phyloP scores from a whole-genome alignment of 2,888 invertebrate genomes.

The Ophraella communa region DNA sequence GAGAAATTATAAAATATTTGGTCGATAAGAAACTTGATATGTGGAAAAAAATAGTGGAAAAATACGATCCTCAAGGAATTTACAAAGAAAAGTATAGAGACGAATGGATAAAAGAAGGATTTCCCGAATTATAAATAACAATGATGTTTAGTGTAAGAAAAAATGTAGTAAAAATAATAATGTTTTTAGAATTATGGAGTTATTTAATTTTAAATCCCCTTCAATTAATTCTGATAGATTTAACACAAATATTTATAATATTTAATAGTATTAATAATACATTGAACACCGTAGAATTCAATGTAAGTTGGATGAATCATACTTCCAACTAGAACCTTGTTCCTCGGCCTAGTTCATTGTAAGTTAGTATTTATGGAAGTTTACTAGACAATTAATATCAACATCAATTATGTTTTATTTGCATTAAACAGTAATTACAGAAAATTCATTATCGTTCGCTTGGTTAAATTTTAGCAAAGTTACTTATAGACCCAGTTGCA shows the following conservation, averaged over 20 bases:
- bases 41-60: conserved; percentile 69
- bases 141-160: not conserved
- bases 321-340: not conserved
- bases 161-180: too few relatives aligned
- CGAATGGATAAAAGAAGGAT: conserved; percentile 15
- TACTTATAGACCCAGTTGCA: too few relatives aligned
- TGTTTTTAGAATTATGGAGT: too few relatives aligned
- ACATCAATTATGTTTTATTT: too few relatives aligned
- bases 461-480: too few relatives aligned
- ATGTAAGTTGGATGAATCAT: not conserved
- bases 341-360: not conserved
- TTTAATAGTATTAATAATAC: not conserved
- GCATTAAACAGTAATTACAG: too few relatives aligned
- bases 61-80: conserved; percentile 72
- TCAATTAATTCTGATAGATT: too few relatives aligned
- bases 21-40: conserved; percentile 68
- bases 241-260: too few relatives aligned
- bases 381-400: too few relatives aligned
- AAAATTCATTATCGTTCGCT: too few relatives aligned
- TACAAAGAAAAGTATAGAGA: conserved; percentile 53
- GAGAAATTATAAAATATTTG: conserved; percentile 69
- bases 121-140: not conserved
- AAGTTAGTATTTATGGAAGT: too few relatives aligned
- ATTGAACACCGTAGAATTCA: not conserved
- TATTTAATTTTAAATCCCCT: too few relatives aligned